phyloP scores from a whole-genome alignment of 1,140 invertebrate species.

The Triops cancriformis region DNA sequence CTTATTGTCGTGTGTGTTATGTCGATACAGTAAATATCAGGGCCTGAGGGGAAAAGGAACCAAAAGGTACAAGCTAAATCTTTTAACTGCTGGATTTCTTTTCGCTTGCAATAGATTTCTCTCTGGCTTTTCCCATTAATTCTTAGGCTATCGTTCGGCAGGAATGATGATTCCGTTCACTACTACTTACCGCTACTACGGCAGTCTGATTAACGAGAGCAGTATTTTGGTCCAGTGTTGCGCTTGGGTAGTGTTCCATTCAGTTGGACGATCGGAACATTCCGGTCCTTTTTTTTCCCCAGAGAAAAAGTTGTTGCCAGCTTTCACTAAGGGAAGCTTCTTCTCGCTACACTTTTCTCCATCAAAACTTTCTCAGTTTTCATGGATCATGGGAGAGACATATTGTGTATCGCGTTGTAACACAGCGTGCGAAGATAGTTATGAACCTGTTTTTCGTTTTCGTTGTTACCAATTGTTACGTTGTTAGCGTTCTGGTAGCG shows the following conservation, averaged over 20 bases:
- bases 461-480: not conserved
- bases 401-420: not conserved
- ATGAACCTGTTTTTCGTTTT: not conserved
- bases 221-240: not conserved
- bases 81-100: not conserved
- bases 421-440: not conserved
- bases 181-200: not conserved
- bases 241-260: constrained; percentile 1
- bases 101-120: not conserved
- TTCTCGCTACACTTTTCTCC: not conserved
- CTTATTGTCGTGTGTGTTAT: not conserved
- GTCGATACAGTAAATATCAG: not conserved
- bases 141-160: not conserved
- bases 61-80: not conserved
- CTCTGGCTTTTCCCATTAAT: not conserved
- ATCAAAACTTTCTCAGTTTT: not conserved
- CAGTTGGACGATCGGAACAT: not conserved
- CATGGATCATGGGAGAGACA: not conserved
- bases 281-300: not conserved
- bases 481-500: not conserved
- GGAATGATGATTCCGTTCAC: not conserved
- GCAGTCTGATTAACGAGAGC: not conserved
- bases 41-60: not conserved
- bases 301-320: not conserved
- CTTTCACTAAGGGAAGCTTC: not conserved